Base-by-base conservation (phyloP, 2,113 vertebrate genomes). In the Xyliphius kryptos region DNA sequence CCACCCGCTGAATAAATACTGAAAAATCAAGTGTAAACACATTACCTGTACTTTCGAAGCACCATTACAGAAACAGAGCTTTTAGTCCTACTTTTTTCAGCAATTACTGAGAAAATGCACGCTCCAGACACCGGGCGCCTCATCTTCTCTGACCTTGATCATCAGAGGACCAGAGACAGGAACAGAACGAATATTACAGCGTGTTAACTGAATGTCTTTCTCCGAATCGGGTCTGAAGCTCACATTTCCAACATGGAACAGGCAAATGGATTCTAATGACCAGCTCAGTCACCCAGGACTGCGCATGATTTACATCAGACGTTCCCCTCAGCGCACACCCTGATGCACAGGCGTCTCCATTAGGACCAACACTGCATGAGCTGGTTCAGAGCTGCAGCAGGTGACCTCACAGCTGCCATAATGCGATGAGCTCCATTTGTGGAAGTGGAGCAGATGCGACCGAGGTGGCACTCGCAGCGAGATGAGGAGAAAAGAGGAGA, bases 201-300 rank as follows among this genome's bases (percentile, higher is more conserved):
- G 50, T 32, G 10, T 19, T 61, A 68, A 22, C 12, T 32, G 56
- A 26, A 32, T 37, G 37, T 50, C 59, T 78, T 77, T 70, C 68
- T 21, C 56, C 21, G 63, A 76, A 63, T 11, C 56, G 41, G 1
- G 15, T 41, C n/a, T 16, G 64, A 59, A 69, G 52, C 43, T 11
- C 10, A 9, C 20, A 68, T 78, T 73, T 32, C 26, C 26, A 32
- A 68, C 72, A 46, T 67, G 38, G 19, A 62, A 22, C 40, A 76
- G 63, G 72, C 71, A 81, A 83, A 84, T 81, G 75, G 77, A 76
- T 70, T 63, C 14, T 80, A 76, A 77, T 76, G 73, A 76, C 63
- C 36, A 60, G 43, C 61, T 64, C 43, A 55, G 56, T 64, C 60
- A 10, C 9, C 37, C 63, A 51, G 48, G 37, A 67, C 6, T n/a